Evolutionary conservation across 1,140 invertebrate genomes (phyloP), one percentile per base, ranked within the genome.

Genomic region (Telenomus remus): DNA sequence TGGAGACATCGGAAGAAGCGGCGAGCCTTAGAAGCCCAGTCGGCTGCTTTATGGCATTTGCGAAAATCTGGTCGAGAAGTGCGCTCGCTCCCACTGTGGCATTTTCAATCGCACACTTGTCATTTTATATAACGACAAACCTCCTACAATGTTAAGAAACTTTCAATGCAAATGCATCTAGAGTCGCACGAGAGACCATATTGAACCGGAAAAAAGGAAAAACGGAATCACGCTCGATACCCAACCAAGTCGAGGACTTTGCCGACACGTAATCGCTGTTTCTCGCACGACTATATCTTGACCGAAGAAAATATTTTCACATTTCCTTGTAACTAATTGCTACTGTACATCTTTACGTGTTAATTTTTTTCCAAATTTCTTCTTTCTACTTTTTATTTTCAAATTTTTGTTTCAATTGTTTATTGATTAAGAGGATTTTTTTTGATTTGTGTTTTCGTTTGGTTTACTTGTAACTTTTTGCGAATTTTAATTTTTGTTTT

Each of bases 231-330:
- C 83, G 85, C 79, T 86, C 80, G 79, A 80, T 86, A 85, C 70
- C 78, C 84, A 86, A 86, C 84, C 64, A 72, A 86, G 84, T 81
- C 84, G 85, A 87, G 85, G 84, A 76, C 84, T 84, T 80, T 46
- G 50, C 27, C 53, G 46, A 64, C 48, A 61, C 53, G 47, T 54
- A 61, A 50, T 33, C 42, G 12, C 34, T 64, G 70, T 66, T 50
- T 51, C 16, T 9, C 6, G 12, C 16, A 19, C 8, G 9, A 48
- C 12, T 47, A n/a, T 47, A 15, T 48, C 46, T 10, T 9, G n/a
- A 9, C n/a, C n/a, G 34, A 39, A 39, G 37, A n/a, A 2, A 39
- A 39, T 27, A 27, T 27, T 27, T 27, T 27, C 6, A 27, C 19
- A 27, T 27, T 27, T 27, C 19, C 19, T 1, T 6, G 19, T 27